A percentile compares a stretch with the other conserved stretches of the same genome.
phyloP scores from a whole-genome alignment of 2,113 vertebrate species.

The Lophotis ruficrista region DNA sequence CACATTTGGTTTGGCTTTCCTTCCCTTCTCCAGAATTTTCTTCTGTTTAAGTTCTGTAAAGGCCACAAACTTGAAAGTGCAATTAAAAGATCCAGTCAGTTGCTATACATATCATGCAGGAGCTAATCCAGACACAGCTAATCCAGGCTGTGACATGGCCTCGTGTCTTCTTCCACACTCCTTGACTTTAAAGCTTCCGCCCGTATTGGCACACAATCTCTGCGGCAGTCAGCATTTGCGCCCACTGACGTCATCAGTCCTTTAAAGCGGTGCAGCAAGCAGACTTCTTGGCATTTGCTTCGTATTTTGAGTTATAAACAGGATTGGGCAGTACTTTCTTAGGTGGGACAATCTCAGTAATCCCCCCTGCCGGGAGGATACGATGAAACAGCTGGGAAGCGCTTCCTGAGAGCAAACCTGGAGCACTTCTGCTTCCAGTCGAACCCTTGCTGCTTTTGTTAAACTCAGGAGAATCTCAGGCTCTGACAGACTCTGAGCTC shows the following conservation, averaged over 20 bases:
- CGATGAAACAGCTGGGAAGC: not conserved
- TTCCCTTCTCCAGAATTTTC: not conserved
- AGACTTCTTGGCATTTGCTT: not conserved
- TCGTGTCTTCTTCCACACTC: not conserved
- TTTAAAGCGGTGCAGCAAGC: not conserved
- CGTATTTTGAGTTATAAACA: not conserved
- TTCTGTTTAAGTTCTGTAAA: not conserved
- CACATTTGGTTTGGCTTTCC: not conserved
- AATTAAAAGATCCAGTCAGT: not conserved
- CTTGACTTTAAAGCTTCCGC: not conserved
- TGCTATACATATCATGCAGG: not conserved
- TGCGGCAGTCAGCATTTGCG: not conserved
- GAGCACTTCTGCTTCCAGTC: not conserved
- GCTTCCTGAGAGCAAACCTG: not conserved
- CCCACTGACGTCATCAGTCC: not conserved
- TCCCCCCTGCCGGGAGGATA: not conserved
- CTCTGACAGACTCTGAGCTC: not conserved
- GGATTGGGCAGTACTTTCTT: not conserved
- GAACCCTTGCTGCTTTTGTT: not conserved
- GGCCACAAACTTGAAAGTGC: not conserved
- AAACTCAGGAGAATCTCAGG: not conserved
- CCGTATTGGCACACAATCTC: not conserved
- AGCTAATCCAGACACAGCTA: not conserved
- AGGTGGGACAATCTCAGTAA: not conserved
- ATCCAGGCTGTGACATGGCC: not conserved